Conservation (phyloP, 2,888 invertebrate genomes). For the Ormyrus labotus region DNA sequence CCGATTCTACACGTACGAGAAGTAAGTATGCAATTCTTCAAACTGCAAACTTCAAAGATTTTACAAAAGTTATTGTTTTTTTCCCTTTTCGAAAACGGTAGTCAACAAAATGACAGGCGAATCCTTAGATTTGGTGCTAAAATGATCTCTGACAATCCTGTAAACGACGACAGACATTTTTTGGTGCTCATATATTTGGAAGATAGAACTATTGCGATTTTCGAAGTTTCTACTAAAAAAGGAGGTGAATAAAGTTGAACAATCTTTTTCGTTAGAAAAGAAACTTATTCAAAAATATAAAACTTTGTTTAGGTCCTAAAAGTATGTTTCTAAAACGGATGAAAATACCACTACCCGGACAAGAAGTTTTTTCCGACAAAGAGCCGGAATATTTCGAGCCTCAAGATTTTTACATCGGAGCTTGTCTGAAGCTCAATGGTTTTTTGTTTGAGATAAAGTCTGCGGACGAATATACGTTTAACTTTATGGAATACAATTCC, state of each 20-base stretch:
- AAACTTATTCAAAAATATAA: not conserved
- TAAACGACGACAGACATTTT: conserved; percentile 83
- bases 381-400: conserved; percentile 87
- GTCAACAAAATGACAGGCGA: conserved; percentile 85
- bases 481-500: conserved; percentile 90
- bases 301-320: conserved; percentile 73
- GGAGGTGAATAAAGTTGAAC: conserved; percentile 77
- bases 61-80: not conserved
- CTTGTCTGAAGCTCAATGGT: conserved; percentile 85
- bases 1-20: conserved; percentile 88
- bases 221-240: conserved; percentile 85
- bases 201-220: conserved; percentile 90
- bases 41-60: no score
- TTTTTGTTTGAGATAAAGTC: conserved; percentile 87
- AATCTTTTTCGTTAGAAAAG: not conserved
- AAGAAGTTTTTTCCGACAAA: conserved; percentile 83
- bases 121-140: conserved; percentile 88
- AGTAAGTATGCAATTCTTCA: conserved; percentile 76
- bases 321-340: conserved; percentile 81
- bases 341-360: conserved; percentile 84
- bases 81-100: conserved; percentile 64
- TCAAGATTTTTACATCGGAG: conserved; percentile 90
- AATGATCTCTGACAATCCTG: conserved; percentile 84
- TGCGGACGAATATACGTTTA: conserved; percentile 91
- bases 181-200: conserved; percentile 88